Evolutionary conservation across 2,888 invertebrate species (phyloP).

Genomic region (Nomada fabriciana): DNA sequence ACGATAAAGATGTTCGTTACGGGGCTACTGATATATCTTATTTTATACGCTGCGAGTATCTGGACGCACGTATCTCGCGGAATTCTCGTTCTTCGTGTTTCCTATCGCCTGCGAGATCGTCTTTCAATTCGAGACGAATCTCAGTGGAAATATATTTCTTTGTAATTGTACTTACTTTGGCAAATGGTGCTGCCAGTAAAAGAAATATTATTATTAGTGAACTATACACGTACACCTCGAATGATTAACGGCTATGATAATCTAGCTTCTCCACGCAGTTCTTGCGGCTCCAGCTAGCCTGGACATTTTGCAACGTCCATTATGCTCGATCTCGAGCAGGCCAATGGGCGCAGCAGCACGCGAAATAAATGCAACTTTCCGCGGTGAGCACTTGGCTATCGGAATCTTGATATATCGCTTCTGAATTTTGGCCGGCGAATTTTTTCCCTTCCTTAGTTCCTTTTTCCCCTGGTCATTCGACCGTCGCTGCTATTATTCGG

Average conservation of each 20-base stretch:
- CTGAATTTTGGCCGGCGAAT: slow-evolving; percentile 36
- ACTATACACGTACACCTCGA: slow-evolving; percentile 3
- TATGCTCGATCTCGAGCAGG: slow-evolving; percentile 38
- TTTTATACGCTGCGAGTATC: slow-evolving; percentile 28
- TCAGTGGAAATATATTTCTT: too few relatives aligned
- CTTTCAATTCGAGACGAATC: not conserved
- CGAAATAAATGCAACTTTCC: slow-evolving; percentile 71
- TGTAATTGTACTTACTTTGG: too few relatives aligned
- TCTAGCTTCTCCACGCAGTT: slow-evolving; percentile 47
- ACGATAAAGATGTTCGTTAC: slow-evolving; percentile 55
- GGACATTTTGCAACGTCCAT: slow-evolving; percentile 66
- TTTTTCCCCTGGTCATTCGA: not conserved
- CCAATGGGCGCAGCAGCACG: slow-evolving; percentile 53
- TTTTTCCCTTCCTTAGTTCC: not conserved
- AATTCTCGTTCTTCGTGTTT: slow-evolving; percentile 27
- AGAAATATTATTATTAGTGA: too few relatives aligned
- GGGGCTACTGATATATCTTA: slow-evolving; percentile 31
- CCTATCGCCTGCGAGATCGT: slow-evolving; percentile 22
- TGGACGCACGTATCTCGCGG: slow-evolving; percentile 35
- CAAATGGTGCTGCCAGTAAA: too few relatives aligned
- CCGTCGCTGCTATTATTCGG: slow-evolving; percentile 29
- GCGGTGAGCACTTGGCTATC: slow-evolving; percentile 50
- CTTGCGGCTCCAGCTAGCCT: slow-evolving; percentile 58
- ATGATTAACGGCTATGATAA: slow-evolving; percentile 70
- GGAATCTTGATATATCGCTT: slow-evolving; percentile 61